Base-by-base conservation (phyloP, 2,113 vertebrate species). In the Myiagra hebetior region DNA sequence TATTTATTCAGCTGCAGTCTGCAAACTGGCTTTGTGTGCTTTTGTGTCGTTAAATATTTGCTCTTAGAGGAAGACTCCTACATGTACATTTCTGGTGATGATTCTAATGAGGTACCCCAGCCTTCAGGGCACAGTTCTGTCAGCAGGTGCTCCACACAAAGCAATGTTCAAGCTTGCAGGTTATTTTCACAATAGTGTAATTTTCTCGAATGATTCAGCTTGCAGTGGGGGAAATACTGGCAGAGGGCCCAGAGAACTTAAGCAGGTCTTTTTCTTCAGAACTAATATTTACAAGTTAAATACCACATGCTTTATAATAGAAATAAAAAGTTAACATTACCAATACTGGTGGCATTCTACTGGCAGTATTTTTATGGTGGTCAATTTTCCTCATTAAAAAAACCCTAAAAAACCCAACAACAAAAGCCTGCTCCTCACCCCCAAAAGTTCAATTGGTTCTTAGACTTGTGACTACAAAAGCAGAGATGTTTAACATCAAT, bases 1-100 rank as follows among this genome's bases (percentile, higher is more conserved):
- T 87, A 76, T 95, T 95, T 96, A 82, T 91, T 95, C 94, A 93
- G 62, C 84, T 85, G 60, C 57, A 73, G 37, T 79, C 77, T 89
- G 87, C 73, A 95, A 91, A 94, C 62, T 64, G 65, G 6, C 41
- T 87, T 82, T 93, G 73, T 92, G 75, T 93, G 73, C 80, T 86
- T 92, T 88, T 87, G 22, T 84, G 73, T 67, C 80, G 59, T 96
- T 75, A 94, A 95, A 96, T 96, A 94, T 94, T 96, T 96, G 96
- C 56, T 76, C 46, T 91, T 93, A 52, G 28, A 91, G 62, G 47
- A 81, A 78, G 64, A 91, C 75, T 97, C 93, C 86, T 93, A 94
- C 73, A 27, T 27, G 52, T 78, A 87, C 64, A 30, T 87, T 96
- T 93, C 83, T 95, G 75, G 79, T 93, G 92, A 86, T 93, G 79